Percentiles rank a stretch among this genome's conserved stretches.
Conservation (phyloP, 2,888 invertebrate genomes). For the Omphaloscelis lunosa region DNA sequence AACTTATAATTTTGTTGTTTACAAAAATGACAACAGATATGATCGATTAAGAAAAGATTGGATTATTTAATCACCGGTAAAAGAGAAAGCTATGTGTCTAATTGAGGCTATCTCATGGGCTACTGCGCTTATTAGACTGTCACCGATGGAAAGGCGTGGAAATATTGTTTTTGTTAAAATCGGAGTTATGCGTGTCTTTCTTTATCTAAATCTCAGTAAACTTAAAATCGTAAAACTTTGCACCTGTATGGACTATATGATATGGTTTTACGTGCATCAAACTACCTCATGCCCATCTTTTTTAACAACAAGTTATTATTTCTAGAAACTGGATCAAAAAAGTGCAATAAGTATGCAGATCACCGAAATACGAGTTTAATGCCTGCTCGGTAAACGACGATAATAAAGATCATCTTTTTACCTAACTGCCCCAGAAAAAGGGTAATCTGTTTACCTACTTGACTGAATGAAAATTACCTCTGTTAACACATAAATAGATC, state of each 20-base stretch:
- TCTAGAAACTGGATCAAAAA: not conserved
- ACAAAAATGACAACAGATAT: slow-evolving; percentile 50
- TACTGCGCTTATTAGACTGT: slow-evolving; percentile 49
- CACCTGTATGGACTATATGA: not conserved
- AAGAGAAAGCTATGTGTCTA: slow-evolving; percentile 62
- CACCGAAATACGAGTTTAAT: not conserved
- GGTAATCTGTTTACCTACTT: not conserved
- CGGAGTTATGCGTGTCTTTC: not conserved
- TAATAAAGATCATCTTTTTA: not conserved
- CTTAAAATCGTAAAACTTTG: not conserved
- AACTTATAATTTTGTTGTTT: slow-evolving; percentile 55
- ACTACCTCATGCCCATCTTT: not conserved
- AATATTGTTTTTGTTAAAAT: slow-evolving; percentile 14
- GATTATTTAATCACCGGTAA: slow-evolving; percentile 52
- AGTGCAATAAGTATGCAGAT: not conserved
- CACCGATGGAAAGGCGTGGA: slow-evolving; percentile 21
- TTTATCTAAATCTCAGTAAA: not conserved
- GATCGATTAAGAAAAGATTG: slow-evolving; percentile 33
- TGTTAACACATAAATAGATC: slow-evolving; percentile 31
- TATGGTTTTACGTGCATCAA: not conserved
- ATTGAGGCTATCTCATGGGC: slow-evolving; percentile 51
- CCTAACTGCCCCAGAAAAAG: not conserved
- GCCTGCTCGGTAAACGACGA: not conserved
- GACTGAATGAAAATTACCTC: slow-evolving; percentile 3
- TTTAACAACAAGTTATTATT: not conserved